A percentile compares a stretch with the other conserved stretches of the same genome.
phyloP scores from a whole-genome alignment of 1,140 invertebrate genomes.

The Drosophila trapezifrons region DNA sequence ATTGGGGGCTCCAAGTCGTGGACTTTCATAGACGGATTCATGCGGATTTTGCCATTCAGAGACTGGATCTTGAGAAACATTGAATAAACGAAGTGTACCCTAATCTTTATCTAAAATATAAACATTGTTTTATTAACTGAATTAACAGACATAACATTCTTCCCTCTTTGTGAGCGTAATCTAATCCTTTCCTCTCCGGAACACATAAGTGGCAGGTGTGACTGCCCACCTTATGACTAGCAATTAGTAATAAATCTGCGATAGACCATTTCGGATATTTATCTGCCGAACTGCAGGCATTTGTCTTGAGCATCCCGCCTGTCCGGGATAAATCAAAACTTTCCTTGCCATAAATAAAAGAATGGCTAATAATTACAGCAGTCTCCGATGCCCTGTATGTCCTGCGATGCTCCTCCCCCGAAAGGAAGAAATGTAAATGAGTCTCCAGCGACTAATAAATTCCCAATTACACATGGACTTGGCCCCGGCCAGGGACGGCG shows the following conservation, averaged over 20 bases:
- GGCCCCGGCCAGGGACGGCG: constrained; percentile 25
- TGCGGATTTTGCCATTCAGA: constrained; percentile 17
- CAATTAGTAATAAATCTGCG: constrained; percentile 47
- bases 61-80: constrained; percentile 25
- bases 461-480: constrained; percentile 76
- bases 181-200: not conserved
- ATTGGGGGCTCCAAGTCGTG: not conserved
- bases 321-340: constrained; percentile 69
- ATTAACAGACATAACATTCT: too few species aligned
- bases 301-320: constrained; percentile 27
- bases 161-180: not conserved
- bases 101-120: too few species aligned
- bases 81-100: too few species aligned
- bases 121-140: too few species aligned
- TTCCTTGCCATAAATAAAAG: constrained; percentile 72
- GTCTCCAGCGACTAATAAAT: constrained; percentile 79
- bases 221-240: constrained; percentile 16
- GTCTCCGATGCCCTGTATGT: constrained; percentile 15
- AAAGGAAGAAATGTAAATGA: constrained; percentile 72
- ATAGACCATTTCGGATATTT: constrained; percentile 37
- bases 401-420: constrained; percentile 5
- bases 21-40: not conserved
- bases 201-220: constrained; percentile 8
- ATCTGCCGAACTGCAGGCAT: constrained; percentile 27
- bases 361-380: constrained; percentile 74